Base-by-base conservation (phyloP, 2,113 vertebrate genomes). In the Spea bombifrons region DNA sequence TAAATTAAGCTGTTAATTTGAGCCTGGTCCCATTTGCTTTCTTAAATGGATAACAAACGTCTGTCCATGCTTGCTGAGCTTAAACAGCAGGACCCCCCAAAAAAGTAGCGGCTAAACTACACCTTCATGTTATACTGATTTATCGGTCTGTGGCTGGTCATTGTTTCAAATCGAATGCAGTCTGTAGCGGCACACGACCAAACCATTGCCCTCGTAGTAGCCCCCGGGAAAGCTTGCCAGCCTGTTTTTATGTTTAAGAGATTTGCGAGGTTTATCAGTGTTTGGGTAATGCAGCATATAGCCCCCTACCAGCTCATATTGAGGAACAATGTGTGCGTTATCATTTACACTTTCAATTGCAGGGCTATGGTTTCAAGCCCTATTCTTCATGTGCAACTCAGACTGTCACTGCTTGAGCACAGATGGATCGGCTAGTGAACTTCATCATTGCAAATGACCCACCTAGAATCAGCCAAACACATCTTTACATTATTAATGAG, bases 111-210 rank as follows among this genome's bases (percentile, higher is more conserved):
- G 69, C 81, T 66, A 84, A 83, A 74, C 72, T 15, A 5, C 85
- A 86, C 88, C 82, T 81, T 86, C 75, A 68, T 80, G 87, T 83
- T 75, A 87, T 16, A 0, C 71, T 81, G 83, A 78, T 85, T 85
- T 84, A 67, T 80, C 44, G 63, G 78, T 52, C 80, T 83, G 77
- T 80, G 79, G 84, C 85, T 86, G 84, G 85, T 88, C 87, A 84
- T 86, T 85, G 86, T 86, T 83, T 82, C 50, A 89, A 86, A 83
- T 81, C 85, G 86, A 87, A 84, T 74, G 81, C 75, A 84, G 65
- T 66, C 65, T n/a, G 16, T 66, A 48, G 84, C 83, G 81, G 84
- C 83, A 68, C 84, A 82, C 82, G 85, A 89, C 82, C 82, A 87
- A 90, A 90, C 88, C 89, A 88, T 84, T 89, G 3, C 64, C 64